Base-by-base conservation (phyloP, 37 sponge, comb jelly and placozoan genomes). In the Corticium candelabrum region DNA sequence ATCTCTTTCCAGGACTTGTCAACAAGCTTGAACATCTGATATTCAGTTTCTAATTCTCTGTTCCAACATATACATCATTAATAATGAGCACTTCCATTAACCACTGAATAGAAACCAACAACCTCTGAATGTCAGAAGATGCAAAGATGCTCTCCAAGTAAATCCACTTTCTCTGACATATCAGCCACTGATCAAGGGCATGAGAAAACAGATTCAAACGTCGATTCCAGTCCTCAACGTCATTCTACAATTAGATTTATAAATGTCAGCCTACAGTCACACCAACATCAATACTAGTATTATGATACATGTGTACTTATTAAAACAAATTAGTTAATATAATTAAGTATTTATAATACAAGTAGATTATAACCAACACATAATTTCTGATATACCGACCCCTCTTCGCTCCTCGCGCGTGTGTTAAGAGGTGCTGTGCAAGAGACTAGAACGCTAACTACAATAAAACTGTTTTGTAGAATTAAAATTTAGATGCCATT, bases 131-230 rank as follows among this genome's bases (percentile, higher is more conserved):
- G 31, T 90, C 91, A 34, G 81, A 40, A 68, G 85, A 76, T 50
- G 88, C 41, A 67, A 90, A 87, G 3, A 90, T 90, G 37, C 75
- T 82, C 71, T 90, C 91, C 33, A 90, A 50, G 67, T 88, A 87
- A 43, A 84, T 74, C 91, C 91, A 90, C 71, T 85, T 87, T 75
- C 81, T 87, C 81, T 90, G 91, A 67, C 88, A 90, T 11, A 74
- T 76, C 21, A 85, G 69, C 91, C 91, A 90, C 38, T 82, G 68
- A 15, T 87, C 88, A 11, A 87, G 79, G 11, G 83, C 78, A 11
- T 84, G 87, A 32, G 82, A 38, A 41, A 87, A 75, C 71, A 87
- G 78, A 39, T 62, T 62, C 39, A 90, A 75, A n/a, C 84, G 76
- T 39, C 76, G 36, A 76, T 87, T 82, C 91, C 91, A 90, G 56